Evolutionary conservation across 2,797 vertebrate genomes (phyloP).

Genomic region (Holocentrus rufus): DNA sequence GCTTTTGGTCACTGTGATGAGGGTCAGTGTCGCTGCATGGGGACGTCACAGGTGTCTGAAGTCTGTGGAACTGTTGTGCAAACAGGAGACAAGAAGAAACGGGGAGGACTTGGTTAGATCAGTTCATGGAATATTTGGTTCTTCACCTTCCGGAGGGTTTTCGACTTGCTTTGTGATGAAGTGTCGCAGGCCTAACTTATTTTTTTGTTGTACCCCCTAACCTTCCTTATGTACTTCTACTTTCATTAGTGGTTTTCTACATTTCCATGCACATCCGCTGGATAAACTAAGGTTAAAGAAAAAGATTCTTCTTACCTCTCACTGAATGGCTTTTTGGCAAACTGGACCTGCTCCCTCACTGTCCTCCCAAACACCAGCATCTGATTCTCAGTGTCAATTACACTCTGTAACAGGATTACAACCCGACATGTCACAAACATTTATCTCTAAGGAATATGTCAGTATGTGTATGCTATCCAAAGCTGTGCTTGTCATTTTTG

Average conservation of each 20-base stretch:
- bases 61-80: slow-evolving; percentile 32
- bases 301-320: slow-evolving; percentile 40
- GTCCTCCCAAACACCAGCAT: slow-evolving; percentile 84
- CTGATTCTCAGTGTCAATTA: slow-evolving; percentile 89
- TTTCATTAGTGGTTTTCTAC: too few relatives aligned
- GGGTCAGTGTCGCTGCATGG: neutral
- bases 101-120: neutral
- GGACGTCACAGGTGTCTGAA: slow-evolving; percentile 24
- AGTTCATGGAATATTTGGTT: too few relatives aligned
- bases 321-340: slow-evolving; percentile 58
- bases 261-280: neutral
- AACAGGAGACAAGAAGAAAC: neutral
- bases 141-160: too few relatives aligned
- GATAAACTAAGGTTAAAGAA: too few relatives aligned
- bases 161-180: too few relatives aligned
- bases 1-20: slow-evolving; percentile 30
- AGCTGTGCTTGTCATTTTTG: too few relatives aligned
- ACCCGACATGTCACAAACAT: too few relatives aligned
- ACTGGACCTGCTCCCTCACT: slow-evolving; percentile 84
- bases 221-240: too few relatives aligned
- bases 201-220: too few relatives aligned
- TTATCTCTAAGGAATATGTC: too few relatives aligned
- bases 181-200: too few relatives aligned
- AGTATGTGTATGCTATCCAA: too few relatives aligned
- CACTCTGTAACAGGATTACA: slow-evolving; percentile 78